A percentile compares a stretch with the other conserved stretches of the same genome.
Conservation (phyloP, 2,888 invertebrate species). For the Meliscaeva auricollis region DNA sequence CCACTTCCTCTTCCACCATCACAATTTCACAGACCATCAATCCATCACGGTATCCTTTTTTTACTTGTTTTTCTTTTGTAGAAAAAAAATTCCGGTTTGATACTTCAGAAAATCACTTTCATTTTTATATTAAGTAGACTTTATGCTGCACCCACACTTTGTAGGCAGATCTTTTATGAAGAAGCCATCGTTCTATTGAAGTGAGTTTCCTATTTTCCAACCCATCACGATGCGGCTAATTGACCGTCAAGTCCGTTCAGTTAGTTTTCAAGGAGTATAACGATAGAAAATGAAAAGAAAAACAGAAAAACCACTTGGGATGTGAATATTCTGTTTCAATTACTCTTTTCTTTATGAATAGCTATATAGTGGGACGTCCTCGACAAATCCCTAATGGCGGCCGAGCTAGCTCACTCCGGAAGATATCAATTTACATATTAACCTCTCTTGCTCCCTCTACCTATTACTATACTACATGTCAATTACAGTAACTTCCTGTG, state of each 20-base stretch:
- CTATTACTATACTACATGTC: slow-evolving; percentile 39
- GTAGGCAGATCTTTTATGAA: background rate
- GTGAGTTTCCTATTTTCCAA: background rate
- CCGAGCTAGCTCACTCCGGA: slow-evolving; percentile 28
- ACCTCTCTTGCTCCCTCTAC: slow-evolving; percentile 30
- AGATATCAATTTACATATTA: slow-evolving; percentile 70
- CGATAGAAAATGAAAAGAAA: no score
- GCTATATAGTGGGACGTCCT: background rate
- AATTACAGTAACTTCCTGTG: slow-evolving; percentile 61
- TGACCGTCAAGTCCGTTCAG: slow-evolving; percentile 38
- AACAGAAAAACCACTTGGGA: slow-evolving; percentile 5
- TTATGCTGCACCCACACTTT: background rate
- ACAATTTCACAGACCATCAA: slow-evolving; percentile 13
- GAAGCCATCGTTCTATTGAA: background rate
- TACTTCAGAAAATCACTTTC: slow-evolving; percentile 41
- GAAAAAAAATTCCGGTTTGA: background rate
- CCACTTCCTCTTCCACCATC: background rate
- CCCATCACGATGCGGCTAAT: slow-evolving; percentile 42
- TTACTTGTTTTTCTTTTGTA: background rate
- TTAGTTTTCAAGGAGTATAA: slow-evolving; percentile 24
- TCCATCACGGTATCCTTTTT: slow-evolving; percentile 28
- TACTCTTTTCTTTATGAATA: slow-evolving; percentile 15
- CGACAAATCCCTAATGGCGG: background rate
- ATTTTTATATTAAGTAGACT: background rate
- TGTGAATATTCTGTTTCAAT: slow-evolving; percentile 30